Percentiles rank a stretch among this genome's conserved stretches.
phyloP scores from a whole-genome alignment of 2,888 invertebrate species.

The Perizoma flavofasciatum region DNA sequence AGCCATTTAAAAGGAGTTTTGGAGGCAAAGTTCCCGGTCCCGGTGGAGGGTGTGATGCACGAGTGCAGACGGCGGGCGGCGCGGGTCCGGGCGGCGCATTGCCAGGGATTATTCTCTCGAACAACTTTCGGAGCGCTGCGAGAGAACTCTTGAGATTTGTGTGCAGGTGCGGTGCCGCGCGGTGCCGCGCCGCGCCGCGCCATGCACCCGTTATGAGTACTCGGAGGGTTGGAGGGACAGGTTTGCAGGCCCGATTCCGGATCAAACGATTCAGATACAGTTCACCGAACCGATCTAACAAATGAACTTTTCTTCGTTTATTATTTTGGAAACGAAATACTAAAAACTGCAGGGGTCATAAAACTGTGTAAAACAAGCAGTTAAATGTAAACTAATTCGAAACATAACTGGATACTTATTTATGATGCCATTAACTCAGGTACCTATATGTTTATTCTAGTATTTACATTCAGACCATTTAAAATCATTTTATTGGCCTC shows the following conservation, averaged over 20 bases:
- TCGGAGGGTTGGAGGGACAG: neutral
- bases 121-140: constrained; percentile 16
- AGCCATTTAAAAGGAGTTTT: constrained; percentile 12
- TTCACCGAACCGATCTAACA: too few relatives aligned
- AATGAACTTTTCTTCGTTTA: too few relatives aligned
- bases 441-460: constrained; percentile 3
- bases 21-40: constrained; percentile 2
- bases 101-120: constrained; percentile 21
- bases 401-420: constrained; percentile 1
- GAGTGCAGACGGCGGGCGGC: constrained; percentile 13
- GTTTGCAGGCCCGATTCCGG: too few relatives aligned
- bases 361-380: constrained; percentile 1
- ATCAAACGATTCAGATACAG: too few relatives aligned
- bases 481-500: neutral
- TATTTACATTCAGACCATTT: constrained; percentile 5
- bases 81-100: too few relatives aligned
- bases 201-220: neutral
- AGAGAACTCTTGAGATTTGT: constrained; percentile 18
- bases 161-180: constrained; percentile 11
- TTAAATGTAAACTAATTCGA: constrained; percentile 3
- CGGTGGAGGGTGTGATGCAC: constrained; percentile 13
- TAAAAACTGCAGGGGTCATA: neutral
- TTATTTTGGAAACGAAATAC: too few relatives aligned
- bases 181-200: too few relatives aligned
- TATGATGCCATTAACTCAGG: constrained; percentile 4